Evolutionary conservation across 2,113 vertebrate species (phyloP), one percentile per base, ranked within the genome.

Genomic region (Nerophis ophidion): DNA sequence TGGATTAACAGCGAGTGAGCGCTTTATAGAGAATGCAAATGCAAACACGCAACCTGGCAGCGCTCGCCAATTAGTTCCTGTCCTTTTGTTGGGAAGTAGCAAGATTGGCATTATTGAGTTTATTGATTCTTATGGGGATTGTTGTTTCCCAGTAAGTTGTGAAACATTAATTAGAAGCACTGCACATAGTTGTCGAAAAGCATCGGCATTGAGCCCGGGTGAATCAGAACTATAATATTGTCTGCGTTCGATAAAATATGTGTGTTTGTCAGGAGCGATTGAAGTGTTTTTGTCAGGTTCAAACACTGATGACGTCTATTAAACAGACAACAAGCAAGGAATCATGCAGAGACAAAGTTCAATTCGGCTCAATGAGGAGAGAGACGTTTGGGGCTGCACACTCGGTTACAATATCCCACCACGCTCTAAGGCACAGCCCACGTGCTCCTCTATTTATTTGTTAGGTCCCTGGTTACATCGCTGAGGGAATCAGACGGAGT

Each of bases 61-160:
- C 10, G 54, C 16, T 16, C 35, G 10, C 16, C 54, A 56, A 56
- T 56, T 56, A 56, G 45, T 34, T 33, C 12, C 58, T 50, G 53
- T 17, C 40, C 40, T 6, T 1, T 48, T 34, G 36, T 10, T 51
- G 13, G 16, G 13, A 42, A 54, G 42, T 57, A 61, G 4, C 2
- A 57, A 52, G 14, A 36, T 46, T 66, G 42, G 5, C 34, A 52
- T 67, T 71, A 46, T 48, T 11, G 3, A 51, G 19, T 56, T 42
- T 66, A 61, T 59, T 65, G 48, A 65, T 61, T 13, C 13, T 42
- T 36, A 9, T 35, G 35, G n/a, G 34, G 17, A 1, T 46, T 7
- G 33, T 6, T 53, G 59, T 35, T 51, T n/a, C 35, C 38, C 38
- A 57, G 55, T 45, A 44, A 48, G 63, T 51, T 60, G 16, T 5